Evolutionary conservation across 2,113 vertebrate species (phyloP), one percentile per base, ranked within the genome.

Genomic region (Solenodon paradoxus): DNA sequence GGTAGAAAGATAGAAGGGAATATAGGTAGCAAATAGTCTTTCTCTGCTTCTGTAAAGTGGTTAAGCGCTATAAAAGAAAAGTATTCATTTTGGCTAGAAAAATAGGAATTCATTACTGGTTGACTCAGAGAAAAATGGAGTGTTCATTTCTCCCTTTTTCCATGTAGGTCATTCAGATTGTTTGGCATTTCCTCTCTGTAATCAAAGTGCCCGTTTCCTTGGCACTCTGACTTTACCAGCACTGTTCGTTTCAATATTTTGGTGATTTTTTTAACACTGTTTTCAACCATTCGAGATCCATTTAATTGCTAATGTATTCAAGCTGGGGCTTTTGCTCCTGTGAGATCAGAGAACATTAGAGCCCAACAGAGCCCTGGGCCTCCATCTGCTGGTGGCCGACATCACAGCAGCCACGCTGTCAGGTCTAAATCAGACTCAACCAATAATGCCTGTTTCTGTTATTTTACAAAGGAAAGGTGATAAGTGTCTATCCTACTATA

Each of bases 331-430:
- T 64, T 55, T 28, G 2, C 38, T 63, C 47, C 28, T 82, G 6
- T 0, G 11, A 61, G 17, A 2, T 61, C 20, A 28, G 82, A 9
- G 1, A 16, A 2, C 1, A 0, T 38, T n/a, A 3, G 5, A 12
- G 59, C 32, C 1, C 38, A 82, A 35, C 5, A 1, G 38, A 10
- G 40, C 68, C 42, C 72, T 87, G 59, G 30, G n/a, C 30, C 92
- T 35, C 92, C 96, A 24, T 35, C 96, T 95, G 75, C 93, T 96
- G 93, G 95, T 72, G 9, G 12, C 64, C 10, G 0, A 15, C 28
- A 15, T 84, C 59, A 63, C 61, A 26, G 83, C 83, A 78, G 30
- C 38, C n/a, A 20, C 30, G 10, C 28, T 28, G 1, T 9, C 38
- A 3, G 20, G 35, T 49, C 9, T 28, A 17, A 59, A 22, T 75